phyloP scores from a whole-genome alignment of 2,888 invertebrate genomes.

The Acanthosepion esculentum region DNA sequence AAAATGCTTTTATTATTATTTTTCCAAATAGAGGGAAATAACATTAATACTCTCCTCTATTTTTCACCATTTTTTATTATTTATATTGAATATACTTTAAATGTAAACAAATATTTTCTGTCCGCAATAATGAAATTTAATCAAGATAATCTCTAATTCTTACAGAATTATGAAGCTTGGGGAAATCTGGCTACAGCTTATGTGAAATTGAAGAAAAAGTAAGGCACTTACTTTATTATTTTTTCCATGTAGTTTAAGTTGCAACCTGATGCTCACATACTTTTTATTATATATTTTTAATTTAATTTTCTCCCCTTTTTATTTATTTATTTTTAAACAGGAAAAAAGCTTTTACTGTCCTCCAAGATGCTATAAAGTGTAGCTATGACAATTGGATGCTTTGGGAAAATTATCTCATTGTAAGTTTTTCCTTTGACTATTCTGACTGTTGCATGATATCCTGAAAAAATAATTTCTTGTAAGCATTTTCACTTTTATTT shows the following conservation, averaged over 20 bases:
- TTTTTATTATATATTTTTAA: not conserved
- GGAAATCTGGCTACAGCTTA: slow-evolving; percentile 97
- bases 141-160: slow-evolving; percentile 46
- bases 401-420: slow-evolving; percentile 94
- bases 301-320: not conserved
- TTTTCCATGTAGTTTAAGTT: not conserved
- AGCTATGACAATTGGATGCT: slow-evolving; percentile 92
- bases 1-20: no score
- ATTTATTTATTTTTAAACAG: slow-evolving; percentile 54
- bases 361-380: slow-evolving; percentile 91
- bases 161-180: slow-evolving; percentile 93
- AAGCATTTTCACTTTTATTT: not conserved
- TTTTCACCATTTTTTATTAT: no score
- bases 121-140: no score
- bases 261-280: not conserved
- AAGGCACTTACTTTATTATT: slow-evolving; percentile 61
- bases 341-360: slow-evolving; percentile 84
- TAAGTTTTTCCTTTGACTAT: slow-evolving; percentile 57
- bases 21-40: no score
- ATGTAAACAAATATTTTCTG: no score
- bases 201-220: slow-evolving; percentile 88
- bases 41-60: no score
- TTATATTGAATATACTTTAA: no score
- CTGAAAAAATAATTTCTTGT: no score
- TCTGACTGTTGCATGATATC: not conserved